A percentile compares a stretch with the other conserved stretches of the same genome.
These are phyloP conservation scores for Anarrhichthys ocellatus DNA, from an alignment of 2,113 vertebrate genomes.

Conservation along the genomic window DNA sequence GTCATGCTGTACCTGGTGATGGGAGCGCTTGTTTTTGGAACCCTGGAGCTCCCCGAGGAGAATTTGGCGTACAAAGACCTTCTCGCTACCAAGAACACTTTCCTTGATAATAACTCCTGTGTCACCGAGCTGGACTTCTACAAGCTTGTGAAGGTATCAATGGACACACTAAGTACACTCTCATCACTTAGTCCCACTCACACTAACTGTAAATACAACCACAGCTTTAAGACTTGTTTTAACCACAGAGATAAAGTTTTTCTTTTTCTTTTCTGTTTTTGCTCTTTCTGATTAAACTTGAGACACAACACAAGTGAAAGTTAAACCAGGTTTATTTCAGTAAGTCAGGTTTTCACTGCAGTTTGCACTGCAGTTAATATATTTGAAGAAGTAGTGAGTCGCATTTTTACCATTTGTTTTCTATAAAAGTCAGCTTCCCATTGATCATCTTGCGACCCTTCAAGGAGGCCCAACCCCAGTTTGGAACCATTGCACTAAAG, in stretches of 20 bases:
- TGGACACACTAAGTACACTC: neutral
- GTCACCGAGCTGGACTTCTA: slow-evolving; percentile 80
- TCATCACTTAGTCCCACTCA: neutral
- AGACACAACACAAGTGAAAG: neutral
- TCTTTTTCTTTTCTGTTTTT: neutral
- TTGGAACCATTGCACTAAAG: neutral
- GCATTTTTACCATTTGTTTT: neutral
- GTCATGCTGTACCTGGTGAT: slow-evolving; percentile 90
- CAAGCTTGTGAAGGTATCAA: slow-evolving; percentile 84
- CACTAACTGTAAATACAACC: neutral
- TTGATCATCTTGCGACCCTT: neutral
- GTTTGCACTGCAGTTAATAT: neutral
- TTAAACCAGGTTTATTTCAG: neutral
- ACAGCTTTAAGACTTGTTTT: neutral
- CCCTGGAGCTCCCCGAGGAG: slow-evolving; percentile 86
- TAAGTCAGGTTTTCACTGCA: neutral
- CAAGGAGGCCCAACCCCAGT: neutral
- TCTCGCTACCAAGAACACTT: slow-evolving; percentile 66
- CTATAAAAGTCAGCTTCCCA: neutral
- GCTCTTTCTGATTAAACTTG: neutral
- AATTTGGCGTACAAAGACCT: slow-evolving; percentile 75
- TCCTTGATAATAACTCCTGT: slow-evolving; percentile 85
- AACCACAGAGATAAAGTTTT: neutral
- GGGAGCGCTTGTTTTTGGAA: slow-evolving; percentile 89
- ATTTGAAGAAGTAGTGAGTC: neutral